Evolutionary conservation across 2,888 invertebrate genomes (phyloP), one percentile per base, ranked within the genome.

Genomic region (Trisateles emortualis): DNA sequence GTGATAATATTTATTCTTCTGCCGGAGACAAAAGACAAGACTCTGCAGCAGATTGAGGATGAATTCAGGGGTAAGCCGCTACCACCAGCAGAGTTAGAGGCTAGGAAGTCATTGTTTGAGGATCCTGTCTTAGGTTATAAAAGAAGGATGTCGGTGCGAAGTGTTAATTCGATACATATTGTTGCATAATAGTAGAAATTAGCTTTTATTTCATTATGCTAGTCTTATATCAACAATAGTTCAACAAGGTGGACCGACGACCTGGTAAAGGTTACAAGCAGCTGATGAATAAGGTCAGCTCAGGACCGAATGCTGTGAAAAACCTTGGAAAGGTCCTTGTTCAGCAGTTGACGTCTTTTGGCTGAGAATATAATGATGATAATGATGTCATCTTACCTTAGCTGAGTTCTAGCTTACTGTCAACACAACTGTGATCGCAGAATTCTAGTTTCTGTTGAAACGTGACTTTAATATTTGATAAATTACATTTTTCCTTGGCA

Each of bases 11-110:
- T 94, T 57, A 88, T 92, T 40, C 73, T 92, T 17, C 74, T 95
- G 30, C 95, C 95, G 0, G 95, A 95, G 79, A 96, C 95, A 0
- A 94, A 93, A 59, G 94, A 94, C 1, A 94, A 92, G 63, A 94
- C 95, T 0, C 79, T 95, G 39, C 88, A 94, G 51, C 94, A 95
- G 76, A 95, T 96, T 51, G 95, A 95, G 64, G 93, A 94, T 19
- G 83, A 83, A 38, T 94, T 94, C 50, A 82, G 84, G 60, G 88
- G 86, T 0, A 70, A 75, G 32, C 64, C 66, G 11, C 14, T 70
- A 14, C 50, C 60, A 36, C 51, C 64, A 16, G 64, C 67, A n/a
- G 76, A 77, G 45, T 52, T 60, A 11, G 73, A 77, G 52, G 64
- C 54, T 0, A 75, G 71, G 29, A 69, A 69, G 51, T 81, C 81